Conservation (phyloP, 2,888 invertebrate species). For the Eristalinus aeneus region DNA sequence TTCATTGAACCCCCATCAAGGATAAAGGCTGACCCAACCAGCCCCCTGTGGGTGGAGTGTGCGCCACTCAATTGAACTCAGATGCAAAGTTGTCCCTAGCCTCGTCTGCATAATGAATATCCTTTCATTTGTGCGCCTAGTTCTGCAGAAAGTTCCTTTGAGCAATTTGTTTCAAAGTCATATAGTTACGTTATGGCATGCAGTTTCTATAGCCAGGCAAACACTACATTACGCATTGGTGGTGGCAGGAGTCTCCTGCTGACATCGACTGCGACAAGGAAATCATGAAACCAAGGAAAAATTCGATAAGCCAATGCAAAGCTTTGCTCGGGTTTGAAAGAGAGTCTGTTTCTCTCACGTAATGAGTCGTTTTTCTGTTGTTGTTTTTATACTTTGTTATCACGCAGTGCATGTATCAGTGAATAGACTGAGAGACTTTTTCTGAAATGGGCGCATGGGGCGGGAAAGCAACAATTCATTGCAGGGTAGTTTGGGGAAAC, state of each 20-base stretch:
- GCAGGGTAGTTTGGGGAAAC: neutral
- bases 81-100: neutral
- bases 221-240: neutral
- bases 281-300: neutral
- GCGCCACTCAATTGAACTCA: neutral
- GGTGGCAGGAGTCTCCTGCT: neutral
- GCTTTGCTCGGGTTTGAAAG: neutral
- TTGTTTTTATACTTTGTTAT: neutral
- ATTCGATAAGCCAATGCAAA: neutral
- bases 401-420: neutral
- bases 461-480: neutral
- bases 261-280: neutral
- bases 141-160: conserved; percentile 10
- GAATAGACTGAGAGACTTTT: neutral
- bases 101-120: neutral
- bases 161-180: conserved; percentile 21
- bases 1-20: neutral
- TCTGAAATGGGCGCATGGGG: neutral
- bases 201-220: neutral
- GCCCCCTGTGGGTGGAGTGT: neutral
- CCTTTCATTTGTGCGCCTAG: neutral
- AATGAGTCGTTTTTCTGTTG: neutral
- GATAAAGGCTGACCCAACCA: neutral
- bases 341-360: neutral
- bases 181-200: neutral